Percentiles rank a stretch among this genome's conserved stretches.
phyloP scores from a whole-genome alignment of 1,140 invertebrate species.

The Pseudachorutes palmiensis region DNA sequence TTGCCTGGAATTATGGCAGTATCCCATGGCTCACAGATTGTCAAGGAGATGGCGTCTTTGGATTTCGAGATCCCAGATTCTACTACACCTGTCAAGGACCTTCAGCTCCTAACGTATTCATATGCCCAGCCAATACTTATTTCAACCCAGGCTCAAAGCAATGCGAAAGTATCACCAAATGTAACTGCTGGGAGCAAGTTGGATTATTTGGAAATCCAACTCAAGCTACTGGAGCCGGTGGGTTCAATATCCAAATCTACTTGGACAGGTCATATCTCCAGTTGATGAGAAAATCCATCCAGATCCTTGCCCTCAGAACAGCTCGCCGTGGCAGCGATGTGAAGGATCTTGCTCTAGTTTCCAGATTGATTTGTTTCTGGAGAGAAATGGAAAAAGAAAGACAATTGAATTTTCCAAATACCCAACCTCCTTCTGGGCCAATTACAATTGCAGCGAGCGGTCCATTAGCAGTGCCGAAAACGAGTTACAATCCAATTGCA shows the following conservation, averaged over 20 bases:
- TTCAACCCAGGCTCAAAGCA: constrained; percentile 16
- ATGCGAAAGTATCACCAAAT: constrained; percentile 20
- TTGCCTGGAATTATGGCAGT: background rate
- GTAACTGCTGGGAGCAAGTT: constrained; percentile 32
- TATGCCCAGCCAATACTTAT: constrained; percentile 33
- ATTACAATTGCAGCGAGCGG: too few species aligned
- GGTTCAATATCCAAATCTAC: constrained; percentile 19
- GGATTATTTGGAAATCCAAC: constrained; percentile 24
- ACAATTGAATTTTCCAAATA: constrained; percentile 19
- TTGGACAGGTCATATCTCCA: constrained; percentile 29
- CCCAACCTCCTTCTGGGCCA: background rate
- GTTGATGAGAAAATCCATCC: constrained; percentile 18
- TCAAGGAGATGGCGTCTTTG: constrained; percentile 19
- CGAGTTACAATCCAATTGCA: too few species aligned
- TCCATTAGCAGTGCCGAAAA: too few species aligned
- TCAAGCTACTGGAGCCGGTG: background rate
- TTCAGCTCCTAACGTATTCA: constrained; percentile 11
- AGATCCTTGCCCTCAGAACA: constrained; percentile 10
- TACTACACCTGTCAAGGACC: constrained; percentile 18
- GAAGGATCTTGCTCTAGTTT: constrained; percentile 16
- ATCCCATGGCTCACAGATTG: constrained; percentile 28
- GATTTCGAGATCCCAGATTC: constrained; percentile 29
- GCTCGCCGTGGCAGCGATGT: background rate
- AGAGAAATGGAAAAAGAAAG: constrained; percentile 34
- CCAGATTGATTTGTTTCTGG: constrained; percentile 35